Base-by-base conservation (phyloP, 2,113 vertebrate species). In the Nesogale talazaci region DNA sequence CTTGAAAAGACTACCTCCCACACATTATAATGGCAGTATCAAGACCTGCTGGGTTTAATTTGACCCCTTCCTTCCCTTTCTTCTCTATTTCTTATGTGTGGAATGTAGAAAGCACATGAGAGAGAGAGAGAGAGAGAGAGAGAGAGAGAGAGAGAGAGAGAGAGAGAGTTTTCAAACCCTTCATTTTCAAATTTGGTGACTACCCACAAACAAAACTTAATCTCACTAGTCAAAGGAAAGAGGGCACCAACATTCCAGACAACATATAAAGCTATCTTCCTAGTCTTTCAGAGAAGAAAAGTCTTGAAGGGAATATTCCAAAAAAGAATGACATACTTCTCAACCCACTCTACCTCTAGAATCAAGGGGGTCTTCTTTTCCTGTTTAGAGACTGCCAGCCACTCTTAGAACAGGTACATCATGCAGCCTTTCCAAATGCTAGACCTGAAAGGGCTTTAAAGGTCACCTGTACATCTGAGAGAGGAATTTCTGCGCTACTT, bases 161-260 rank as follows among this genome's bases (percentile, higher is more conserved):
- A n/a, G n/a, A n/a, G n/a, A n/a, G n/a, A 22, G 19, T 56, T 72
- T 86, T 72, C 46, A 91, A 80, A 88, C 23, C 90, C 38, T 79
- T 91, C 46, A 31, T 77, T 92, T 86, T 69, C 87, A 86, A 67
- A 86, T 75, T 75, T 27, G 65, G 27, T 46, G 72, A 27, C 61
- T 59, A 27, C 17, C 67, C 86, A 89, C 82, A 86, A 90, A 74
- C 27, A 74, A 90, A 90, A 36, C 6, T 70, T 25, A 4, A 52
- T 11, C 25, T 46, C 82, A 29, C 34, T 31, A 57, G 8, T 59
- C 19, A 27, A 20, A 20, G 88, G 90, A 89, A 61, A 69, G 52
- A 63, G 3, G 81, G 8, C 25, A 52, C 11, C 19, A 36, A 76
- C 38, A 4, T 72, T 89, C 34, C 63, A 77, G 76, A 46, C 61